Evolutionary conservation across 2,797 vertebrate species (phyloP).

Genomic region (Acomys russatus): DNA sequence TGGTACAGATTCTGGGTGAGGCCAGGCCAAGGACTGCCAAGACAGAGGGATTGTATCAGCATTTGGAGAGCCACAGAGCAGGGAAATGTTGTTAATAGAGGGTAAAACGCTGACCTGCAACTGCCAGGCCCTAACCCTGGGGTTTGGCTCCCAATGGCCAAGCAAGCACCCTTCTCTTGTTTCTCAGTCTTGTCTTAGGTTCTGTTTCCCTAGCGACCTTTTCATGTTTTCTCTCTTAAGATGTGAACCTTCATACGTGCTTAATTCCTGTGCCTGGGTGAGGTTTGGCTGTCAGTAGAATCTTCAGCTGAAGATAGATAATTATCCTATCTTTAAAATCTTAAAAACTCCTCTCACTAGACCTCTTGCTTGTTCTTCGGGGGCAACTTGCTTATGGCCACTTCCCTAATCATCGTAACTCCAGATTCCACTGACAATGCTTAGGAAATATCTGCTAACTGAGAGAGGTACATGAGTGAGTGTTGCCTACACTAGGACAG

Average conservation of each 20-base stretch:
- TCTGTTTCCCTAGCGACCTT: constrained; percentile 5
- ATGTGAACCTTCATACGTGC: neutral
- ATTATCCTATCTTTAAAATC: neutral
- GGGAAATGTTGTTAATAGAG: neutral
- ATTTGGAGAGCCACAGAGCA: neutral
- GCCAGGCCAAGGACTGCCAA: neutral
- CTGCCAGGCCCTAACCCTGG: neutral
- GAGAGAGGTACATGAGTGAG: neutral
- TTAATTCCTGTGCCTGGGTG: neutral
- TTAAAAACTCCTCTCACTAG: constrained; percentile 2
- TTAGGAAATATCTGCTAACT: neutral
- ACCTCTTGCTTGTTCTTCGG: neutral
- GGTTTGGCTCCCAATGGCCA: neutral
- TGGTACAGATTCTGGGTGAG: neutral
- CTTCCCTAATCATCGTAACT: neutral
- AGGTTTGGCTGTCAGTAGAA: neutral
- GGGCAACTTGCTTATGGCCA: neutral
- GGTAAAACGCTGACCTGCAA: neutral
- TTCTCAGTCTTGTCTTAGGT: neutral
- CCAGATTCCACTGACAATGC: neutral
- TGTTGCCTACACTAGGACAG: neutral
- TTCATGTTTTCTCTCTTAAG: neutral
- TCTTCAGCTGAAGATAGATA: constrained; percentile 5
- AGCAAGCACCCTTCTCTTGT: neutral
- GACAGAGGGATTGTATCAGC: neutral